A percentile compares a stretch with the other conserved stretches of the same genome.
These are phyloP conservation scores for Enoplosus armatus DNA, from an alignment of 2,797 vertebrate genomes.

Conservation along the genomic window DNA sequence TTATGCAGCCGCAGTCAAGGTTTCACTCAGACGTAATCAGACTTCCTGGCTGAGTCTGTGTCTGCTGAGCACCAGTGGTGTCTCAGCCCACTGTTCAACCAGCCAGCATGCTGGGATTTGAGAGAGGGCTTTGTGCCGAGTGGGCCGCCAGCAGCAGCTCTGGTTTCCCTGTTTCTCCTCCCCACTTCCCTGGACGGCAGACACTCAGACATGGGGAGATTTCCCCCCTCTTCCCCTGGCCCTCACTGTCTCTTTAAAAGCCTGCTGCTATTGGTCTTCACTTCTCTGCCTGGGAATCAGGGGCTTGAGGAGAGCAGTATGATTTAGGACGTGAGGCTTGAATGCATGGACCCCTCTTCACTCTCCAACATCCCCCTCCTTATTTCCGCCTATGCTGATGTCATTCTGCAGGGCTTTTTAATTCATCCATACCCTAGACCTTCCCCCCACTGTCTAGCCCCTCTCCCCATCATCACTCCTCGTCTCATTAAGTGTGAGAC, in stretches of 20 bases:
- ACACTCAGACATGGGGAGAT: constrained; percentile 65
- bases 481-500: constrained; percentile 70
- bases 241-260: constrained; percentile 62
- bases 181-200: constrained; percentile 61
- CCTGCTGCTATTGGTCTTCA: constrained; percentile 55
- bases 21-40: constrained; percentile 64
- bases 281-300: constrained; percentile 56
- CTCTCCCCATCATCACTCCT: constrained; percentile 57
- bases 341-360: constrained; percentile 51
- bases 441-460: constrained; percentile 62
- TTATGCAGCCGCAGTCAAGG: constrained; percentile 35
- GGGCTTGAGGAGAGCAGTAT: constrained; percentile 54
- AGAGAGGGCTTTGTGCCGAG: constrained; percentile 76
- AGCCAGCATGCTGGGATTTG: constrained; percentile 64
- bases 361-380: constrained; percentile 45
- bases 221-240: constrained; percentile 31
- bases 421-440: constrained; percentile 66
- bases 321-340: constrained; percentile 76
- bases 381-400: constrained; percentile 78
- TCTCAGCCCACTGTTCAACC: constrained; percentile 61
- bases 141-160: constrained; percentile 72
- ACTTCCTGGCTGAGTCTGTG: constrained; percentile 70
- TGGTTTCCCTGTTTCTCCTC: constrained; percentile 75
- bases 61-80: constrained; percentile 58
- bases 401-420: constrained; percentile 80